phyloP scores from a whole-genome alignment of 2,888 invertebrate species.

The Pyrrhia umbra region DNA sequence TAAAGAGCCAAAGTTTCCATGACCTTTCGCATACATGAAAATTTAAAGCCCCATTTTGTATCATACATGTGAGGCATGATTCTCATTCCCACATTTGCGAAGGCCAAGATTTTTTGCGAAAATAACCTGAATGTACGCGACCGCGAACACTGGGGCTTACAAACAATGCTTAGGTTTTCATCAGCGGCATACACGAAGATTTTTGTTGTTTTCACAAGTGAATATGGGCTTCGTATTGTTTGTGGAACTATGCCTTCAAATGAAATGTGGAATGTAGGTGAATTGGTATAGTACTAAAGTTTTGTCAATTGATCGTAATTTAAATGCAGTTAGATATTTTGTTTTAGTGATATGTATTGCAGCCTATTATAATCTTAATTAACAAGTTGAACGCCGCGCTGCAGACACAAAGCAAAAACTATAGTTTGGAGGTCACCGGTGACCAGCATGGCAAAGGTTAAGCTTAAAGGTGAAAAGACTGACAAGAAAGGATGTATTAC shows the following conservation, averaged over 20 bases:
- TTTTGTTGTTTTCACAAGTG: conserved; percentile 37
- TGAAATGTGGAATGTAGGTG: not conserved
- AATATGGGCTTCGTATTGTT: conserved; percentile 36
- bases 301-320: too few relatives aligned
- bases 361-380: too few relatives aligned
- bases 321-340: too few relatives aligned
- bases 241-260: not conserved
- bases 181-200: conserved; percentile 38
- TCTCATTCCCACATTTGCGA: conserved; percentile 17
- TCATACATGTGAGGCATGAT: conserved; percentile 31
- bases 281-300: too few relatives aligned
- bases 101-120: conserved; percentile 47
- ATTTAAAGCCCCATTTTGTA: conserved; percentile 21
- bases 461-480: too few relatives aligned
- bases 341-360: too few relatives aligned
- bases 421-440: too few relatives aligned
- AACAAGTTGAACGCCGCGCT: too few relatives aligned
- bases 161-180: conserved; percentile 56
- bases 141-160: conserved; percentile 32
- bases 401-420: too few relatives aligned
- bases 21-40: conserved; percentile 21
- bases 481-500: too few relatives aligned
- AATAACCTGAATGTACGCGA: conserved; percentile 39
- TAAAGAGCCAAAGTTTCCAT: not conserved
- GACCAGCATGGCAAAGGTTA: too few relatives aligned